A percentile compares a stretch with the other conserved stretches of the same genome.
Conservation (phyloP, 2,888 invertebrate species). For the Oscheius sp. region DNA sequence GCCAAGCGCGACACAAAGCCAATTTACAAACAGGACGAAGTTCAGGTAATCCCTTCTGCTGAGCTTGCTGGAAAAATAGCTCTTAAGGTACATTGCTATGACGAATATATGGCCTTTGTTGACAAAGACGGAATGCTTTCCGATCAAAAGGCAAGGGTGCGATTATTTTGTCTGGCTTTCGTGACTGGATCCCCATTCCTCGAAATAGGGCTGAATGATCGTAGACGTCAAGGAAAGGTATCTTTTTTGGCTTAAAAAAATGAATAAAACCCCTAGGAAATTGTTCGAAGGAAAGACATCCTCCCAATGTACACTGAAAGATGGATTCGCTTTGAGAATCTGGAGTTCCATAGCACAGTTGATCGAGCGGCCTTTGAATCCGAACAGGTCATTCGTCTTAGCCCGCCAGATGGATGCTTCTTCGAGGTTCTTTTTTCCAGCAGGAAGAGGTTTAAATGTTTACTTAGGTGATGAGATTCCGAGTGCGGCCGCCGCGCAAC, state of each 20-base stretch:
- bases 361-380: conserved; percentile 81
- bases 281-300: conserved; percentile 97
- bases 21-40: conserved; percentile 90
- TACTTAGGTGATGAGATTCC: conserved; percentile 70
- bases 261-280: conserved; percentile 78
- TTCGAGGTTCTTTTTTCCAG: conserved; percentile 59
- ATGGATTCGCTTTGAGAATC: conserved; percentile 94
- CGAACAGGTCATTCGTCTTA: conserved; percentile 71
- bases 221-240: conserved; percentile 66
- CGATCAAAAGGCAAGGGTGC: conserved; percentile 90
- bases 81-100: conserved; percentile 69
- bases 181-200: conserved; percentile 95
- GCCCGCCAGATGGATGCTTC: conserved; percentile 68
- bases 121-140: conserved; percentile 81
- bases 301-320: conserved; percentile 95
- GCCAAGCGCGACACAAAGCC: conserved; percentile 77
- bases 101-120: conserved; percentile 69
- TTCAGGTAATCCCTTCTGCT: conserved; percentile 81
- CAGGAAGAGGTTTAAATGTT: neutral
- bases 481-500: conserved; percentile 92
- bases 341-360: conserved; percentile 94
- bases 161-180: conserved; percentile 94
- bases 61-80: conserved; percentile 69
- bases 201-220: conserved; percentile 95
- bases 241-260: neutral